A percentile compares a stretch with the other conserved stretches of the same genome.
Conservation (phyloP, 92 coral and sea anemone genomes). For the Ricordea florida region DNA sequence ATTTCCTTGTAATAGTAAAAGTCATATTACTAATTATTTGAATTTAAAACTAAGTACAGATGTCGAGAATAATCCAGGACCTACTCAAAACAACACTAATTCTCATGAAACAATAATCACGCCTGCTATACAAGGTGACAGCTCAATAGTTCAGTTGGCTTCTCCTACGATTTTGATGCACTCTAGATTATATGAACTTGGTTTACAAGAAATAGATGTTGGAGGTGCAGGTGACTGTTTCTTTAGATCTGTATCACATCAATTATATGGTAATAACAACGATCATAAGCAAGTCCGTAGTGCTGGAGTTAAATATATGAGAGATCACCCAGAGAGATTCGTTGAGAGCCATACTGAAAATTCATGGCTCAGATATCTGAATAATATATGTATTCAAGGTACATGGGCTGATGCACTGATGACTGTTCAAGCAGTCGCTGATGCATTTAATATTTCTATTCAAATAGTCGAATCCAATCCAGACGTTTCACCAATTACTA, state of each 20-base stretch:
- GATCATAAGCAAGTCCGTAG: not conserved
- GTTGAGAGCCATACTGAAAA: slow-evolving; percentile 58
- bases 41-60: slow-evolving; percentile 42
- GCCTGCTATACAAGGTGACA: slow-evolving; percentile 33
- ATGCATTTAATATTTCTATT: slow-evolving; percentile 52
- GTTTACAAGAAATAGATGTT: slow-evolving; percentile 53
- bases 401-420: slow-evolving; percentile 73
- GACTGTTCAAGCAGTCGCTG: slow-evolving; percentile 66
- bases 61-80: slow-evolving; percentile 31
- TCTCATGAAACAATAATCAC: slow-evolving; percentile 4
- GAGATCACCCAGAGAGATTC: slow-evolving; percentile 64
- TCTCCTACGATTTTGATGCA: slow-evolving; percentile 43
- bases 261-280: slow-evolving; percentile 33
- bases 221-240: slow-evolving; percentile 56
- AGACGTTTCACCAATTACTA: slow-evolving; percentile 55
- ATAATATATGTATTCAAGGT: no score
- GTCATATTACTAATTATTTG: slow-evolving; percentile 41
- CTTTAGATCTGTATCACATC: no score
- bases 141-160: slow-evolving; percentile 41
- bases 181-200: slow-evolving; percentile 55
- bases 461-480: slow-evolving; percentile 48
- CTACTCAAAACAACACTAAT: slow-evolving; percentile 4
- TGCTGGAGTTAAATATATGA: slow-evolving; percentile 36
- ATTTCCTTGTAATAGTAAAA: slow-evolving; percentile 43
- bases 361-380: slow-evolving; percentile 52